Percentiles rank a stretch among this genome's conserved stretches.
These are phyloP conservation scores for Hypselothyrea guttata DNA, from an alignment of 2,888 invertebrate genomes.

Conservation along the genomic window DNA sequence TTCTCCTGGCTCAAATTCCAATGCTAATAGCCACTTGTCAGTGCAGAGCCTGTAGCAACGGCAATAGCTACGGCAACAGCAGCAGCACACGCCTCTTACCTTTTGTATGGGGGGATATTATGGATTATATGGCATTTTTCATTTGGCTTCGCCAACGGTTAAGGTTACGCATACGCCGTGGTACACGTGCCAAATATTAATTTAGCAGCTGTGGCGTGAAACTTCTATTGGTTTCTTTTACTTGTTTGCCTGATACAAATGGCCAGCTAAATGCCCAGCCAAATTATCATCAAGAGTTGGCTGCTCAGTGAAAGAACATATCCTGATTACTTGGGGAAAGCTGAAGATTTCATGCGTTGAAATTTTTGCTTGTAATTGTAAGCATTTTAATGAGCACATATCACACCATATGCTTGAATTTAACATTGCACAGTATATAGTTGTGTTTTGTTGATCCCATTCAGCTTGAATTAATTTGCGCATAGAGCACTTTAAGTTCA, in stretches of 20 bases:
- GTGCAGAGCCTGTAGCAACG: slow-evolving; percentile 8
- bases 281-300: slow-evolving; percentile 27
- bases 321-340: not conserved
- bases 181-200: slow-evolving; percentile 71
- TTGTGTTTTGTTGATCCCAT: not conserved
- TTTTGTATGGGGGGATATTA: slow-evolving; percentile 27
- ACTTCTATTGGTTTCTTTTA: slow-evolving; percentile 3
- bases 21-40: slow-evolving; percentile 32
- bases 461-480: too few species aligned
- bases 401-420: not conserved
- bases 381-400: too few species aligned
- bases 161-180: slow-evolving; percentile 47
- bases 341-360: too few species aligned
- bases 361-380: too few species aligned
- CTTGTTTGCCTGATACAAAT: slow-evolving; percentile 34
- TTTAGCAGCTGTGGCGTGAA: slow-evolving; percentile 43
- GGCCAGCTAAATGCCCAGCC: slow-evolving; percentile 35
- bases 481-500: too few species aligned
- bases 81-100: not conserved
- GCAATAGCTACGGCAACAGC: not conserved
- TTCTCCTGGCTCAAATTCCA: slow-evolving; percentile 18
- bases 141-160: slow-evolving; percentile 34
- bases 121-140: slow-evolving; percentile 68
- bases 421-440: not conserved
- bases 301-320: not conserved